Base-by-base conservation (phyloP, 2,797 vertebrate genomes). In the Fistularia commersonii region DNA sequence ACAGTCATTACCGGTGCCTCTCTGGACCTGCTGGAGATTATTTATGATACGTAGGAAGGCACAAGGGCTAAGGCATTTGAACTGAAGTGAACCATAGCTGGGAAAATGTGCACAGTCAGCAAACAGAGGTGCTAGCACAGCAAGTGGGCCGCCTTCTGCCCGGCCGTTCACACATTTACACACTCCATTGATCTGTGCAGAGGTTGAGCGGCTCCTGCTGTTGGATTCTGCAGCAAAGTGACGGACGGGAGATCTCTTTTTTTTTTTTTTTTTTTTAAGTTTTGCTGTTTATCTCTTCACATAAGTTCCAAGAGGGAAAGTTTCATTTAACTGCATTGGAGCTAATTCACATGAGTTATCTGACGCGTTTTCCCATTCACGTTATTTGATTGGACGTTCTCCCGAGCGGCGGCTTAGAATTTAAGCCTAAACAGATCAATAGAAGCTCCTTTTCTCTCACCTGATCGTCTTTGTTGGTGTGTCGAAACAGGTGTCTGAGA, bases 381-480 rank as follows among this genome's bases (percentile, higher is more conserved):
- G 6, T 10, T 36, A 36, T 10, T 33, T 11, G 4, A 39, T 33
- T 8, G 11, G n/a, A 34, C n/a, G 32, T 11, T 12, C 37, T 45
- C 23, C 6, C 11, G 6, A 32, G 33, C 54, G 41, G 34, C 2
- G 35, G 35, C 35, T 13, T 13, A 42, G 12, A 12, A 41, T 9
- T 41, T 8, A 15, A 45, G 8, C 34, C 34, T 10, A 23, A 23
- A 23, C 23, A 23, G 23, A 23, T 23, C 23, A 23, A 23, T 23
- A 23, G 34, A 43, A 7, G 32, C 23, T 23, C 23, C 23, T 23
- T 23, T 4, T 34, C 1, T 43, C 76, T 10, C 54, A 98, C 96
- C 96, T 98, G 96, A 77, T 99, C 96, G 0, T 88, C 74, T 49
- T 90, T 92, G 85, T 92, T 98, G 64, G 89, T 96, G 74, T 98